Percentiles rank a stretch among this genome's conserved stretches.
Evolutionary conservation across 2,113 vertebrate species (phyloP).

Genomic region (Oncorhynchus gorbuscha): DNA sequence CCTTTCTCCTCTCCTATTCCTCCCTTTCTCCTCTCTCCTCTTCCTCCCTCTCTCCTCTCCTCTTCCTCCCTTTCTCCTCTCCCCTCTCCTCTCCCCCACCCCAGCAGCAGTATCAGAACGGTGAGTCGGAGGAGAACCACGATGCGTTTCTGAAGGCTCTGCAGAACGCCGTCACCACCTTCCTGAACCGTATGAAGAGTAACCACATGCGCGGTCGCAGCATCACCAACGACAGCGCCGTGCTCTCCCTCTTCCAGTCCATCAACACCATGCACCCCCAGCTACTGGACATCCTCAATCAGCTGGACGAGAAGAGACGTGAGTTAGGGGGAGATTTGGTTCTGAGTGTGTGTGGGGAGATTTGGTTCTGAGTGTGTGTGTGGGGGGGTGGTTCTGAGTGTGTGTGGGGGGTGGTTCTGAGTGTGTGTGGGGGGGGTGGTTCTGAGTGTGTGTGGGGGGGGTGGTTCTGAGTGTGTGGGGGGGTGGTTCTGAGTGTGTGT

Average conservation of each 20-base stretch:
- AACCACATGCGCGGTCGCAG: constrained; percentile 97
- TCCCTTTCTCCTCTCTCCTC: no score
- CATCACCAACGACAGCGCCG: constrained; percentile 96
- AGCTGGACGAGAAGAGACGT: constrained; percentile 94
- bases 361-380: no score
- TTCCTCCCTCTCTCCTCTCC: no score
- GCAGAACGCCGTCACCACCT: constrained; percentile 93
- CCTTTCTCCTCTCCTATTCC: no score
- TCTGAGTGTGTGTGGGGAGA: no score
- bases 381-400: no score
- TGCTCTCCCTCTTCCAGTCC: constrained; percentile 97
- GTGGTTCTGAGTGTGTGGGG: no score
- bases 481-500: no score
- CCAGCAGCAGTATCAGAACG: constrained; percentile 93
- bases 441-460: no score
- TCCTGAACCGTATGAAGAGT: constrained; percentile 97
- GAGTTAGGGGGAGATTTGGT: constrained; percentile 50
- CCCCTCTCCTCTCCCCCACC: background rate
- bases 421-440: no score
- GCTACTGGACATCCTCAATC: constrained; percentile 95
- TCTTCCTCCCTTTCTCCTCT: background rate
- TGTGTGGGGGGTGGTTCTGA: no score
- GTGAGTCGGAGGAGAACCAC: constrained; percentile 92
- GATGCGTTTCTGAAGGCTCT: constrained; percentile 94
- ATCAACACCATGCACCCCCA: constrained; percentile 98